phyloP scores from a whole-genome alignment of 2,888 invertebrate genomes.

The Chrysolina americana region DNA sequence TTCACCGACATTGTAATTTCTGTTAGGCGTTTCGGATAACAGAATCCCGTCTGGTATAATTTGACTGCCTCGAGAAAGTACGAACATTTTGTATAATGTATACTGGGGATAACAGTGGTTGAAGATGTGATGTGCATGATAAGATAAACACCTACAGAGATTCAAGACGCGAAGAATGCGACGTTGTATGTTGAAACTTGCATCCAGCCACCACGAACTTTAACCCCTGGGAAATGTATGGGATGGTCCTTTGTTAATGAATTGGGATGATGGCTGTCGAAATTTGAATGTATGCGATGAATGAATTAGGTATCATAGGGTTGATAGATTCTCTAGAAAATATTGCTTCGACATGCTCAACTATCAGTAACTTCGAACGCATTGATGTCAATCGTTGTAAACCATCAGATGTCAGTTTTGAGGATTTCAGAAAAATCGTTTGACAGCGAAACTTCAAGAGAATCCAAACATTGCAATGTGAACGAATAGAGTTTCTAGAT shows the following conservation, averaged over 20 bases:
- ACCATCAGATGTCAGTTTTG: no score
- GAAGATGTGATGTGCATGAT: slow-evolving; percentile 33
- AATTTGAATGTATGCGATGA: background rate
- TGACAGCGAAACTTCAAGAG: no score
- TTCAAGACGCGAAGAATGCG: slow-evolving; percentile 11
- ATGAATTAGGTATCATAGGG: no score
- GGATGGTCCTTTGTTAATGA: background rate
- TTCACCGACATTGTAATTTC: slow-evolving; percentile 38
- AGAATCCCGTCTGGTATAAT: slow-evolving; percentile 47
- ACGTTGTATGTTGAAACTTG: background rate
- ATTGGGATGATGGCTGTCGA: background rate
- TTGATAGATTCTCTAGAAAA: no score
- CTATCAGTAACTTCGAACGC: no score
- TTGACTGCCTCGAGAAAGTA: slow-evolving; percentile 44
- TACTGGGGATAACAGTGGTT: slow-evolving; percentile 40
- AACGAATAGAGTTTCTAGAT: no score
- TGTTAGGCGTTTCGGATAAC: slow-evolving; percentile 42
- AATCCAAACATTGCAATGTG: no score
- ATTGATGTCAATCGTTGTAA: no score
- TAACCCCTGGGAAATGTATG: background rate
- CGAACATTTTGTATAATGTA: slow-evolving; percentile 43
- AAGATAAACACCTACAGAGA: slow-evolving; percentile 26
- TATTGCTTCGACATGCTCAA: no score
- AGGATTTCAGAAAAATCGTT: no score
- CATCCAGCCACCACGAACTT: background rate